These are phyloP conservation scores for Entelurus aequoreus DNA, from an alignment of 2,113 vertebrate genomes.

Conservation along the genomic window DNA sequence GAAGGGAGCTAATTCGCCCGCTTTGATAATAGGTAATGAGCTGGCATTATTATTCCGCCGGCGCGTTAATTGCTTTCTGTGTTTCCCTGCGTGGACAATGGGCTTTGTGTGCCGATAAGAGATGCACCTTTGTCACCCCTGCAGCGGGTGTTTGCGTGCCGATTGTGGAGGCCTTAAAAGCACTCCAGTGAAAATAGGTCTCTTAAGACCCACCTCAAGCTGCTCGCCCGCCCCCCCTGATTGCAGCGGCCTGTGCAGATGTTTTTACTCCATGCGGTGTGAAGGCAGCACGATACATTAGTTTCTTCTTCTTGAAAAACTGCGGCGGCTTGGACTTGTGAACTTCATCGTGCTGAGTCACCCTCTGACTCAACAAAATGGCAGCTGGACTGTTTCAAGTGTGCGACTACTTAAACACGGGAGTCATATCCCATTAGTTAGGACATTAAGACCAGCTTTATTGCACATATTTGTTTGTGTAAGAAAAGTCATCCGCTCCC, in stretches of 20 bases:
- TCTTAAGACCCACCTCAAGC: conserved; percentile 54
- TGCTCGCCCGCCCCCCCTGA: conserved; percentile 46
- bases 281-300: conserved; percentile 24
- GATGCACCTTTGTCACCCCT: conserved; percentile 72
- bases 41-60: conserved; percentile 74
- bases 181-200: conserved; percentile 72
- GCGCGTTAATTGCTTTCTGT: conserved; percentile 78
- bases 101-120: conserved; percentile 73
- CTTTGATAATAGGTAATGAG: conserved; percentile 80
- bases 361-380: conserved; percentile 48
- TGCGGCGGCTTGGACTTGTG: conserved; percentile 16
- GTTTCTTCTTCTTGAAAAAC: conserved; percentile 6
- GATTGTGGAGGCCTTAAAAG: conserved; percentile 74
- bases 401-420: conserved; percentile 32
- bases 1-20: conserved; percentile 74
- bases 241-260: conserved; percentile 61
- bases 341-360: conserved; percentile 57
- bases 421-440: conserved; percentile 27
- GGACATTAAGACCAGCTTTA: no score
- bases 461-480: no score
- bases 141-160: conserved; percentile 67
- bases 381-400: conserved; percentile 51
- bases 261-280: conserved; percentile 40
- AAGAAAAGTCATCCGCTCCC: no score
- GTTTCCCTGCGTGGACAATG: conserved; percentile 75